These are phyloP conservation scores for Theocolax elegans DNA, from an alignment of 1,140 invertebrate genomes.

Conservation along the genomic window DNA sequence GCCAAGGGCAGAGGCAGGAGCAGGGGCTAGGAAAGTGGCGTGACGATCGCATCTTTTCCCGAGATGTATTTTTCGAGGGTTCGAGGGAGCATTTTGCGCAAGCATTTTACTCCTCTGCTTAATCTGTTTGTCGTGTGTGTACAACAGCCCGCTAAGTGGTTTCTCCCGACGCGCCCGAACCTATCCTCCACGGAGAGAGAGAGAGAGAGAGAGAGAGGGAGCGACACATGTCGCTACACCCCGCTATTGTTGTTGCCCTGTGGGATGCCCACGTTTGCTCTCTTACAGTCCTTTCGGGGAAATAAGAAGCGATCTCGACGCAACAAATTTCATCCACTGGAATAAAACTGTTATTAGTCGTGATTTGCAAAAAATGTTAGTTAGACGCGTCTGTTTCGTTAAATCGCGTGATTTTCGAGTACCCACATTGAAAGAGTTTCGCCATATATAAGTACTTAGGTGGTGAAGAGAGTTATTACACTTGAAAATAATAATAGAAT, in stretches of 20 bases:
- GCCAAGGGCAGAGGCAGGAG: constrained; percentile 19
- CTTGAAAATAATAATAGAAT: too few species aligned
- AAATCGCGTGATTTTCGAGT: too few species aligned
- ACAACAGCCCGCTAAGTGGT: constrained; percentile 60
- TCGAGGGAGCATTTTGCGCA: not conserved
- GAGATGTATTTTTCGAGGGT: not conserved
- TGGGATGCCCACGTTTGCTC: not conserved
- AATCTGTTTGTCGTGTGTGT: constrained; percentile 62
- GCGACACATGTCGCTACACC: constrained; percentile 62
- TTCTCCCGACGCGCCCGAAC: constrained; percentile 35
- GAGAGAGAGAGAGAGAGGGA: too few species aligned
- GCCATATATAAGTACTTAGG: too few species aligned
- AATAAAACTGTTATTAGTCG: too few species aligned
- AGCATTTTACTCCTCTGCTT: constrained; percentile 42
- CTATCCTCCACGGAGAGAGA: too few species aligned
- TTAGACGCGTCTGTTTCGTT: too few species aligned
- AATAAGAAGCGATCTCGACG: constrained; percentile 19
- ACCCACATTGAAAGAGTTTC: too few species aligned
- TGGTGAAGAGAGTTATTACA: too few species aligned
- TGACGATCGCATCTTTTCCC: constrained; percentile 49
- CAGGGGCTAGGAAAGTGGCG: constrained; percentile 21
- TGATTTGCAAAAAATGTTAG: too few species aligned
- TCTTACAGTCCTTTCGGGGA: not conserved
- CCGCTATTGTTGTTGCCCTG: constrained; percentile 13
- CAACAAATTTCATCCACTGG: too few species aligned